Evolutionary conservation across 2,888 invertebrate genomes (phyloP).

Genomic region (Hirtodrosophila duncani): DNA sequence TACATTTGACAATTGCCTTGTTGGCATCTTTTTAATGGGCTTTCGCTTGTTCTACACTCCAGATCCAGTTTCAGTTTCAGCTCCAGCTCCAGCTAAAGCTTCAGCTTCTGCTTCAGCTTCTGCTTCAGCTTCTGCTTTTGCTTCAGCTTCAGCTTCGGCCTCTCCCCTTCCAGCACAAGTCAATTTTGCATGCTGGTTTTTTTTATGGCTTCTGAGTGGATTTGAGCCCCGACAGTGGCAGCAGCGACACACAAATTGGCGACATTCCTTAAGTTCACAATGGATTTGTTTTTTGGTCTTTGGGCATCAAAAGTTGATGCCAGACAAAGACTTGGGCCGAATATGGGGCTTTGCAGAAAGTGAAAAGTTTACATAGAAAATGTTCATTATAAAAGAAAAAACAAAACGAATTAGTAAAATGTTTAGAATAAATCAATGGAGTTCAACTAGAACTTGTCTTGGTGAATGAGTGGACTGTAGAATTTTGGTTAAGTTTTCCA

Average conservation of each 20-base stretch:
- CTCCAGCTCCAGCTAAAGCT: too few species aligned
- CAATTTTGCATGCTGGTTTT: conserved; percentile 56
- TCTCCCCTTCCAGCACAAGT: conserved; percentile 40
- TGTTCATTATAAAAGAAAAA: too few species aligned
- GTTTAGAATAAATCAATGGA: too few species aligned
- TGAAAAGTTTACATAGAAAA: too few species aligned
- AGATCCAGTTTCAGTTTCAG: background rate
- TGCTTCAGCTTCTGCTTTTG: conserved; percentile 23
- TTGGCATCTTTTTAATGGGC: conserved; percentile 65
- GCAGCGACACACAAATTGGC: conserved; percentile 44
- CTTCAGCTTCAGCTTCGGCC: too few species aligned
- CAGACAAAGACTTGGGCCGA: background rate
- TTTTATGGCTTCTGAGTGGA: conserved; percentile 45
- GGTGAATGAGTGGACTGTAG: too few species aligned
- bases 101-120: background rate
- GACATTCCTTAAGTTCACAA: too few species aligned
- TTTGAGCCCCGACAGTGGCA: too few species aligned
- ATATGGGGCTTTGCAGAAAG: too few species aligned
- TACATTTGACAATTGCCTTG: conserved; percentile 71
- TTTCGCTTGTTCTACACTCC: background rate
- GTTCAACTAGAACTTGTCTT: too few species aligned
- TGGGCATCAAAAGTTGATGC: background rate
- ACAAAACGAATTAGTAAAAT: too few species aligned
- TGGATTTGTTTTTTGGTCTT: conserved; percentile 1
- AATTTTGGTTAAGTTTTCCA: too few species aligned